Evolutionary conservation across 2,888 invertebrate genomes (phyloP).

Genomic region (Schrankia costaestrigalis): DNA sequence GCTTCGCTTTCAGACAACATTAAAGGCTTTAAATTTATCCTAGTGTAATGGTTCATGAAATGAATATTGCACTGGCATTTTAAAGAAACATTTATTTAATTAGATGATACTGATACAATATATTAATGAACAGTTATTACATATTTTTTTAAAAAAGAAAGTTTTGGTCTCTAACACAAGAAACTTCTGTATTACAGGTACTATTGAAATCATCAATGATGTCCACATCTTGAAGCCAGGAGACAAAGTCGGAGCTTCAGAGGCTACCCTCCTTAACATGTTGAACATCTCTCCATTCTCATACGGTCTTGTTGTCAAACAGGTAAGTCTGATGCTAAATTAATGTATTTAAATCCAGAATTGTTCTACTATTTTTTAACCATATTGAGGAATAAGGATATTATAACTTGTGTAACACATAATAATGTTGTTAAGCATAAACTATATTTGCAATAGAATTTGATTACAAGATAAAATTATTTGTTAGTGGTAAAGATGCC

Average conservation of each 20-base stretch:
- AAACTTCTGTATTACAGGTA: slow-evolving; percentile 66
- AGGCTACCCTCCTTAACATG: slow-evolving; percentile 99
- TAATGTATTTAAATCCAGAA: no score
- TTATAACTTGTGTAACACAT: no score
- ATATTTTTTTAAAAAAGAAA: no score
- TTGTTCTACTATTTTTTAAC: no score
- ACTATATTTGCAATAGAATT: no score
- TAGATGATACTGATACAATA: no score
- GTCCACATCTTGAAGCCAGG: slow-evolving; percentile 95
- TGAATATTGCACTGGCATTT: slow-evolving; percentile 64
- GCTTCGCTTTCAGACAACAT: slow-evolving; percentile 68
- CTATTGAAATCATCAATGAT: slow-evolving; percentile 99
- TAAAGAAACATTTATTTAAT: slow-evolving; percentile 41
- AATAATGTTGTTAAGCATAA: no score
- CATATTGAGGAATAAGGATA: no score
- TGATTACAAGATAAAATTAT: no score
- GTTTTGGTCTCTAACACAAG: neutral
- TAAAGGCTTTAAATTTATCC: slow-evolving; percentile 62
- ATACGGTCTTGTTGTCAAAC: slow-evolving; percentile 96
- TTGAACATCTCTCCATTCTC: slow-evolving; percentile 99
- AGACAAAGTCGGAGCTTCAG: slow-evolving; percentile 99
- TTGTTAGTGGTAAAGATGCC: no score
- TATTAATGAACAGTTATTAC: no score
- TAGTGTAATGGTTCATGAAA: slow-evolving; percentile 46
- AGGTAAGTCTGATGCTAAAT: no score